Evolutionary conservation across 2,113 vertebrate genomes (phyloP).

Genomic region (Rhinolophus sinicus): DNA sequence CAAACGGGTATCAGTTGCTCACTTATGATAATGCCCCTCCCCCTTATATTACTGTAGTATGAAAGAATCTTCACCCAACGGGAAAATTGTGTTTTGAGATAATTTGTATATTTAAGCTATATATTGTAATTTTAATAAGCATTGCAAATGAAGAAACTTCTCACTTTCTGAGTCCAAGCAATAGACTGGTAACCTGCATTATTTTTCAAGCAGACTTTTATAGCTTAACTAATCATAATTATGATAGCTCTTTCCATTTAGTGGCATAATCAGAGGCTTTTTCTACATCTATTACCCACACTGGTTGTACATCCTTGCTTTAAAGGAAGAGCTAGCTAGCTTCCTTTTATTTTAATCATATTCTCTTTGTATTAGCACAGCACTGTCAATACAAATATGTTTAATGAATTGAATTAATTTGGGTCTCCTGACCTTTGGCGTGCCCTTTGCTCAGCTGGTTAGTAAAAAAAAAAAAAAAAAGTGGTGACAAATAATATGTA

Average conservation of each 20-base stretch:
- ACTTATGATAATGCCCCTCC: not conserved
- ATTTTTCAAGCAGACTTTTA: not conserved
- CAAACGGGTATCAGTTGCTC: not conserved
- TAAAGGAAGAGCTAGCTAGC: not conserved
- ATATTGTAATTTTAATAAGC: not conserved
- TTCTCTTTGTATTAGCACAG: not conserved
- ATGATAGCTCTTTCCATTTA: not conserved
- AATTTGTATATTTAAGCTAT: slow-evolving; percentile 33
- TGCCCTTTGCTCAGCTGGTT: not conserved
- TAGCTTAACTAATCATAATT: not conserved
- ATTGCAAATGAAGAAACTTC: not conserved
- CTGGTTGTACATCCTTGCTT: not conserved
- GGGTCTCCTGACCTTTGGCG: not conserved
- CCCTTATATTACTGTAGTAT: not conserved
- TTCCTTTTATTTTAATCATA: slow-evolving; percentile 11
- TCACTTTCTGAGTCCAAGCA: not conserved
- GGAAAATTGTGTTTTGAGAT: not conserved
- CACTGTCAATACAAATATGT: not conserved
- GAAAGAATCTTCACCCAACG: not conserved
- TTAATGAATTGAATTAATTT: slow-evolving; percentile 18
- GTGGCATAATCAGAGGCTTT: not conserved
- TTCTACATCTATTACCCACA: not conserved
- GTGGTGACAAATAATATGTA: not conserved
- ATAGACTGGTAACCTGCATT: not conserved
- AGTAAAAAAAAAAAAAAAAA: slow-evolving; percentile 34